Conservation (phyloP, 1,140 invertebrate genomes). For the Hylyphantes graminicola region DNA sequence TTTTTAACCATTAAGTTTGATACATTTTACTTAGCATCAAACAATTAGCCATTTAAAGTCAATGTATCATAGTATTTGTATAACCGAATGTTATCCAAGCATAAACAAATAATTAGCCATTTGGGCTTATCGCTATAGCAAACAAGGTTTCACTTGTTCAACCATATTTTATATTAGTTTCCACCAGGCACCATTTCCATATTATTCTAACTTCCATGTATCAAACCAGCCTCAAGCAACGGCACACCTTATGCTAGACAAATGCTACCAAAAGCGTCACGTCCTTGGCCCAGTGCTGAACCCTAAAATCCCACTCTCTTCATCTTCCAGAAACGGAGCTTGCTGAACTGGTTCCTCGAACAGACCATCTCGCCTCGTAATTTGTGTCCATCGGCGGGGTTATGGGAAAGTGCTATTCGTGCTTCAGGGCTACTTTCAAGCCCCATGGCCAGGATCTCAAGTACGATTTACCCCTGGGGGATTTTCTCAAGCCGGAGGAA, state of each 20-base stretch:
- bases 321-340: background rate
- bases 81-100: too few relatives aligned
- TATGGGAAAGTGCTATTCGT: slow-evolving; percentile 51
- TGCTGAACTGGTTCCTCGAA: slow-evolving; percentile 12
- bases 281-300: slow-evolving; percentile 48
- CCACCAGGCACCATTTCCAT: too few relatives aligned
- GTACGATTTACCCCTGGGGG: background rate
- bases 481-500: slow-evolving; percentile 17
- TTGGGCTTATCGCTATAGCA: too few relatives aligned
- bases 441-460: slow-evolving; percentile 30
- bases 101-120: too few relatives aligned
- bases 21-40: too few relatives aligned
- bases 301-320: slow-evolving; percentile 36
- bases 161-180: too few relatives aligned
- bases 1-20: too few relatives aligned
- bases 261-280: background rate
- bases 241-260: background rate
- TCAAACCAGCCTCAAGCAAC: background rate
- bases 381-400: background rate
- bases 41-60: too few relatives aligned
- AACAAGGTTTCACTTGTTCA: too few relatives aligned
- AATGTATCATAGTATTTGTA: too few relatives aligned
- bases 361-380: background rate
- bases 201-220: background rate
- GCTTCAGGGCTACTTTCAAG: slow-evolving; percentile 34